phyloP scores from a whole-genome alignment of 2,113 vertebrate genomes.

The Aegotheles bennettii region DNA sequence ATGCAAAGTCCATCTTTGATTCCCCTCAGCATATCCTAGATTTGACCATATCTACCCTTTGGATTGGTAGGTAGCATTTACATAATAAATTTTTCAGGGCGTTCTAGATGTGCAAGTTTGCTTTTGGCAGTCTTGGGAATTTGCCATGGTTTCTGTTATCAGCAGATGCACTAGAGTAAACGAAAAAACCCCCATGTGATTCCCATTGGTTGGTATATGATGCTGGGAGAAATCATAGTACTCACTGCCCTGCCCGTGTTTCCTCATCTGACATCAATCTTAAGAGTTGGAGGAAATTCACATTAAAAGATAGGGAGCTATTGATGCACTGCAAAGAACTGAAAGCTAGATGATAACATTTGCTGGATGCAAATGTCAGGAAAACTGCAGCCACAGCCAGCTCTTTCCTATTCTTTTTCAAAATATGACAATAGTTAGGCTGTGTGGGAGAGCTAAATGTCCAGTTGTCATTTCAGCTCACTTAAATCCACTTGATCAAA shows the following conservation, averaged over 20 bases:
- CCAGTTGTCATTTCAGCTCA: conserved; percentile 41
- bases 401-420: not conserved
- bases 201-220: not conserved
- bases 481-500: conserved; percentile 36
- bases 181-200: fast-evolving
- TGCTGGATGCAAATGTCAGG: not conserved
- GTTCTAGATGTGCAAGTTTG: not conserved
- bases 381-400: not conserved
- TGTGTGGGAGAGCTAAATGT: not conserved
- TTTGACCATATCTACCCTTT: not conserved
- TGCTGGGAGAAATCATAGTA: not conserved
- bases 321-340: conserved; percentile 7
- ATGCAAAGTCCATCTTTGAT: too few species aligned
- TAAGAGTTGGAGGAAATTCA: not conserved
- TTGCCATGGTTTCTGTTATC: not conserved
- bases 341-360: not conserved
- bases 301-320: not conserved
- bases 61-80: not conserved
- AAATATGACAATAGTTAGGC: not conserved
- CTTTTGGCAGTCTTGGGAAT: not conserved
- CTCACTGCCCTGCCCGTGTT: not conserved
- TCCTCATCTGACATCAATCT: not conserved
- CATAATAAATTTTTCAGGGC: not conserved
- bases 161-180: not conserved
- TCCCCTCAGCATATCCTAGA: too few species aligned